Percentiles rank a stretch among this genome's conserved stretches.
phyloP scores from a whole-genome alignment of 2,888 invertebrate genomes.

The Chymomyza procnemis region DNA sequence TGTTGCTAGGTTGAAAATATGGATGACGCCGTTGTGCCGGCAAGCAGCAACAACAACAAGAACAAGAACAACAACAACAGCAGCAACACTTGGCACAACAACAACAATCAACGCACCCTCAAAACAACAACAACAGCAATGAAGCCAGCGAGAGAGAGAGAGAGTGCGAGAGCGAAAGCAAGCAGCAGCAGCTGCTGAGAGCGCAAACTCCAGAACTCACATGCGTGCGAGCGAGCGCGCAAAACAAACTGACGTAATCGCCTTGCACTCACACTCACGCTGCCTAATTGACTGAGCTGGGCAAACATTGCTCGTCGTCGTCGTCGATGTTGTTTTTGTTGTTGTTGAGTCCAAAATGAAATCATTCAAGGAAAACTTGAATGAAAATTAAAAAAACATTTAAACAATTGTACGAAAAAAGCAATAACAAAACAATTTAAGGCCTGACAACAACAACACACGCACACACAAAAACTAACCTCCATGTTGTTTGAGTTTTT shows the following conservation, averaged over 20 bases:
- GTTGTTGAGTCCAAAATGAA: conserved; percentile 52
- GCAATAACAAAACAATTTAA: conserved; percentile 17
- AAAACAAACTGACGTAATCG: conserved; percentile 61
- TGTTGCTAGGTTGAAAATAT: conserved; percentile 6
- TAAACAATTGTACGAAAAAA: conserved; percentile 8
- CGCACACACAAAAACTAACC: conserved; percentile 63
- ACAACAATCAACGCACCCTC: not conserved
- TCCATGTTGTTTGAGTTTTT: conserved; percentile 58
- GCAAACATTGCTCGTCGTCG: conserved; percentile 48
- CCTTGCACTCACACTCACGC: conserved; percentile 25
- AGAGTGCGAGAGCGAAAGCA: not conserved
- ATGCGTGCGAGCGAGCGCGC: conserved; percentile 7
- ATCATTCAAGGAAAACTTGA: conserved; percentile 68
- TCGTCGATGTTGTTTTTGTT: conserved; percentile 48
- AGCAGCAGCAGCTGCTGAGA: conserved; percentile 24
- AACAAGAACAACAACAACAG: conserved; percentile 3
- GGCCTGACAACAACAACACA: too few species aligned
- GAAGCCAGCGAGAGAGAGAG: not conserved
- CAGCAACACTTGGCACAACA: not conserved
- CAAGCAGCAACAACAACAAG: not conserved
- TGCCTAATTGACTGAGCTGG: conserved; percentile 19
- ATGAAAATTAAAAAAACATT: conserved; percentile 47
- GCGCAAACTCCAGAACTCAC: conserved; percentile 64
- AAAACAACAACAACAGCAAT: not conserved
- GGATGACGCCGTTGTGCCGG: conserved; percentile 16